Conservation (phyloP, 1,140 invertebrate species). For the Ceratina australensis region DNA sequence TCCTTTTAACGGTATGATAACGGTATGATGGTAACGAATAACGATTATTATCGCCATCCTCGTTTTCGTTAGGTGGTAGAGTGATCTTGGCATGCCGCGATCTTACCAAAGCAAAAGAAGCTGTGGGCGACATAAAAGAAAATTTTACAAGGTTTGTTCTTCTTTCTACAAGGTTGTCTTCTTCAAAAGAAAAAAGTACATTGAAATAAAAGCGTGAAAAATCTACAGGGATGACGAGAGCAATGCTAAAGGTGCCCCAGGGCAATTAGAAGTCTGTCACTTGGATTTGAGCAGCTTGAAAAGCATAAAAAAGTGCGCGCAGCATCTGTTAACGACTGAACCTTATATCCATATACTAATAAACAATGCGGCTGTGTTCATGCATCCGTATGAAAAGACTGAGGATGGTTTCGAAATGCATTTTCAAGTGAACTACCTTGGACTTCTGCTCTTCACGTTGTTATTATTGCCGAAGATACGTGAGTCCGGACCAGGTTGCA, state of each 20-base stretch:
- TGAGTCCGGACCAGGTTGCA: slow-evolving; percentile 80
- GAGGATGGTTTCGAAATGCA: slow-evolving; percentile 91
- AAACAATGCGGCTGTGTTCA: slow-evolving; percentile 91
- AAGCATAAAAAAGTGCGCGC: slow-evolving; percentile 86
- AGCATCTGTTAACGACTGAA: slow-evolving; percentile 82
- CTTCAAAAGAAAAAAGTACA: no score
- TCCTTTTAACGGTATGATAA: no score
- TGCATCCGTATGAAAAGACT: slow-evolving; percentile 83
- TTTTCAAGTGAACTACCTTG: slow-evolving; percentile 88
- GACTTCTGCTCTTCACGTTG: slow-evolving; percentile 91
- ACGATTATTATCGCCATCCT: background rate
- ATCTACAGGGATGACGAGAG: slow-evolving; percentile 64
- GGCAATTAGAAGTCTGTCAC: slow-evolving; percentile 82
- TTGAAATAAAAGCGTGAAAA: background rate
- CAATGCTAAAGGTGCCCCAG: slow-evolving; percentile 75
- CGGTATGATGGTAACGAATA: no score
- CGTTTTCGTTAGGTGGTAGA: slow-evolving; percentile 74
- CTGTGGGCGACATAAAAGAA: slow-evolving; percentile 74
- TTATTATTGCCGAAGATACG: slow-evolving; percentile 85
- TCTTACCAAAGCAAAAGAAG: slow-evolving; percentile 78
- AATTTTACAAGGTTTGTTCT: slow-evolving; percentile 45
- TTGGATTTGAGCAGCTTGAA: slow-evolving; percentile 87
- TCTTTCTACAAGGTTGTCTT: no score
- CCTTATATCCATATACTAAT: slow-evolving; percentile 86
- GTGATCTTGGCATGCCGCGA: slow-evolving; percentile 84